Evolutionary conservation across 1,140 invertebrate species (phyloP).

Genomic region (Atopsyche davidsoni): DNA sequence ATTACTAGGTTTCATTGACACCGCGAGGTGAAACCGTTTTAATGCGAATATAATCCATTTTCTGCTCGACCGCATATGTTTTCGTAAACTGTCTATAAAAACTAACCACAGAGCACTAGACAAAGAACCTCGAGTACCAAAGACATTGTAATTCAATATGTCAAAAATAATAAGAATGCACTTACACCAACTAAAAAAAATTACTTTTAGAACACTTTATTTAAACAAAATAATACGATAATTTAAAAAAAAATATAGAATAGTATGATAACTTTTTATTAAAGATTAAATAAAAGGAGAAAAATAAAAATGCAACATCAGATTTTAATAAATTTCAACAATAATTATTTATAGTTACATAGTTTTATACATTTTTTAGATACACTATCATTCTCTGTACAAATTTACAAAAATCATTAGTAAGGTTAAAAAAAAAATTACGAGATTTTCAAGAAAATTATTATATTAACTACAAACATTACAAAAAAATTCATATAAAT

Average conservation of each 20-base stretch:
- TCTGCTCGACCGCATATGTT: conserved; percentile 11
- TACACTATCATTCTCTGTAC: neutral
- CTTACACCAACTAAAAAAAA: neutral
- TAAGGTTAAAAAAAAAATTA: neutral
- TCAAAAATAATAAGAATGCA: neutral
- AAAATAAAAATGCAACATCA: neutral
- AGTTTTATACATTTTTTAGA: conserved; percentile 3
- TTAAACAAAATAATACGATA: no score
- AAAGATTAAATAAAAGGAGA: neutral
- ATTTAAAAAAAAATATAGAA: no score
- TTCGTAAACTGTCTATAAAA: neutral
- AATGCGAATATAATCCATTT: conserved; percentile 12
- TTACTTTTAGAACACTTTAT: no score
- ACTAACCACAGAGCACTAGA: neutral
- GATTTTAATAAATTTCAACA: neutral
- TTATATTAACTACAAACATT: neutral
- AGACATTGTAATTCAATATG: neutral
- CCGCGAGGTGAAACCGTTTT: neutral
- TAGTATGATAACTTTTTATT: no score
- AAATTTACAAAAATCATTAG: neutral
- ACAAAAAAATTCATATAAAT: neutral
- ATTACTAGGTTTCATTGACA: no score
- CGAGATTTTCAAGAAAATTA: neutral
- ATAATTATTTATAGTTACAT: neutral
- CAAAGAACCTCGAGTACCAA: neutral